These are phyloP conservation scores for Pterostichus niger DNA, from an alignment of 2,888 invertebrate genomes.

Conservation along the genomic window DNA sequence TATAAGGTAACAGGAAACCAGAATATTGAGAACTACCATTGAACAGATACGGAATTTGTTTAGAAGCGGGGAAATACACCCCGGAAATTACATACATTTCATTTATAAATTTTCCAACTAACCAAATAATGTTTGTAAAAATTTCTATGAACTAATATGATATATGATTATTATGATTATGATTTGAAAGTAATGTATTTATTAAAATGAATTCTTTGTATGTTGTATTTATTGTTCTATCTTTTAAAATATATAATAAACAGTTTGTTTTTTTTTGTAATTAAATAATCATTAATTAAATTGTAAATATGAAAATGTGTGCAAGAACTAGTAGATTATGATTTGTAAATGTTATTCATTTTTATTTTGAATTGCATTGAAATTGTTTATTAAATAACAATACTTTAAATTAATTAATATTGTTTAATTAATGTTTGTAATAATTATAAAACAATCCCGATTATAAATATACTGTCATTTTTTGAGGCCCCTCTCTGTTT, in stretches of 20 bases:
- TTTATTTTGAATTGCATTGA: background rate
- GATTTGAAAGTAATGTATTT: background rate
- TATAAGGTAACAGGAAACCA: conserved; percentile 80
- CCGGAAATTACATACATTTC: background rate
- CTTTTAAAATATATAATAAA: background rate
- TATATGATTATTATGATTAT: background rate
- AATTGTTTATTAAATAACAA: background rate
- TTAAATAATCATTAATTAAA: conserved; percentile 2
- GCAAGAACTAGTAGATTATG: background rate
- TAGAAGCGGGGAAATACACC: background rate
- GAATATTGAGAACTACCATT: conserved; percentile 69
- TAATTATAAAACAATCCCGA: too few relatives aligned
- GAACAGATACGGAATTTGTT: conserved; percentile 8
- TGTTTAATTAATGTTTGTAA: too few relatives aligned
- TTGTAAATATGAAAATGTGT: background rate
- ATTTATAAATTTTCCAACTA: background rate
- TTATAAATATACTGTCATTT: too few relatives aligned
- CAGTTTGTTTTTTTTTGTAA: background rate
- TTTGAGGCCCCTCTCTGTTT: too few relatives aligned
- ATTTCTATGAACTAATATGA: background rate
- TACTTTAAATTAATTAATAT: too few relatives aligned
- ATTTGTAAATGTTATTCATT: background rate
- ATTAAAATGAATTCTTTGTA: conserved; percentile 11
- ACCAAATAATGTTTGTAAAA: background rate
- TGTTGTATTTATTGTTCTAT: background rate